Percentiles rank a stretch among this genome's conserved stretches.
phyloP scores from a whole-genome alignment of 2,113 vertebrate genomes.

The Cygnus buccinator region DNA sequence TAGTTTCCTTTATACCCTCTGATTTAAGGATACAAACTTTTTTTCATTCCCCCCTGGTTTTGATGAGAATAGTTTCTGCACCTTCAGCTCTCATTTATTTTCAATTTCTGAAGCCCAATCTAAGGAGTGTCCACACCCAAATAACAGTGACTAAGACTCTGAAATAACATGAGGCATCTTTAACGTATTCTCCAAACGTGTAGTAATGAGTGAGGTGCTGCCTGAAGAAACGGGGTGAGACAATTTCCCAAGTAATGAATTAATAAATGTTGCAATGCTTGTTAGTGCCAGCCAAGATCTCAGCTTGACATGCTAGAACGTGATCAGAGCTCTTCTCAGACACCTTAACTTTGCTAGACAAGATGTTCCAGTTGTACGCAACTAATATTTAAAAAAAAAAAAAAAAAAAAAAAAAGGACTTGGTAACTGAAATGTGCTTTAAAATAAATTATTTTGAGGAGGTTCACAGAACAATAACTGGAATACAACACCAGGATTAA shows the following conservation, averaged over 20 bases:
- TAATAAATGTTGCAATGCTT: slow-evolving; percentile 59
- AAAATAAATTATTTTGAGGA: background rate
- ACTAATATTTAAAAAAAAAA: background rate
- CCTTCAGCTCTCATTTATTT: slow-evolving; percentile 48
- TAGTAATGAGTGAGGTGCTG: slow-evolving; percentile 70
- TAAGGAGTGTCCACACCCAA: slow-evolving; percentile 58
- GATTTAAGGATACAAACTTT: background rate
- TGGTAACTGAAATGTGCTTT: background rate
- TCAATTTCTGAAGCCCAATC: slow-evolving; percentile 38
- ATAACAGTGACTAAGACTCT: slow-evolving; percentile 57
- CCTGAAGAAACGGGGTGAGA: slow-evolving; percentile 72
- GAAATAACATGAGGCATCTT: slow-evolving; percentile 64
- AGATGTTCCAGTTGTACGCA: background rate
- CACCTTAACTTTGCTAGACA: background rate
- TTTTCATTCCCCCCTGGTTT: slow-evolving; percentile 6
- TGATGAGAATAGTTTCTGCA: slow-evolving; percentile 4
- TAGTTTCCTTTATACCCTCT: background rate
- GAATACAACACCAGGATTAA: background rate
- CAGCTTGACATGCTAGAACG: slow-evolving; percentile 52
- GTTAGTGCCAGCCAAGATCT: slow-evolving; percentile 47
- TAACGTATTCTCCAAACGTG: slow-evolving; percentile 51
- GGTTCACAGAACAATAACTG: background rate
- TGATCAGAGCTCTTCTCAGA: slow-evolving; percentile 44
- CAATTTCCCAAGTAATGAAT: slow-evolving; percentile 72
- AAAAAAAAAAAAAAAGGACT: background rate